Evolutionary conservation across 1,140 invertebrate genomes (phyloP).

Genomic region (Bombus sylvicola): DNA sequence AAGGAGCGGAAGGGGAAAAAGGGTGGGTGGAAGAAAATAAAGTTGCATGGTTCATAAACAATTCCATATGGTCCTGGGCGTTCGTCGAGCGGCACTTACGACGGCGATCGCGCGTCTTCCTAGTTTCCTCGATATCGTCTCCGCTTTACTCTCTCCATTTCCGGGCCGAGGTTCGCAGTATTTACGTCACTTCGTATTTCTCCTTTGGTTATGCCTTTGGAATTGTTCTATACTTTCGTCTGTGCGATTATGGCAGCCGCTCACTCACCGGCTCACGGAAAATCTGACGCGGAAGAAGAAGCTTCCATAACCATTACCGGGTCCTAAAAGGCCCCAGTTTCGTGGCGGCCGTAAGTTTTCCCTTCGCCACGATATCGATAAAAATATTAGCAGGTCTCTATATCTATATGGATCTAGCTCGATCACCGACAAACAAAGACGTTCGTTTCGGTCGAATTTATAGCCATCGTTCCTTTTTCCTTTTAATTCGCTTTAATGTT

Average conservation of each 20-base stretch:
- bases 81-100: slow-evolving; percentile 63
- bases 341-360: slow-evolving; percentile 69
- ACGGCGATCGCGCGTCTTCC: slow-evolving; percentile 64
- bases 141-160: slow-evolving; percentile 68
- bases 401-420: not conserved
- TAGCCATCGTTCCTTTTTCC: no score
- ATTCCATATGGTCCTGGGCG: slow-evolving; percentile 73
- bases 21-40: slow-evolving; percentile 61
- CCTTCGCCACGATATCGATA: slow-evolving; percentile 67
- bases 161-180: slow-evolving; percentile 59
- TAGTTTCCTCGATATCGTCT: slow-evolving; percentile 68
- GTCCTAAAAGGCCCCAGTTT: slow-evolving; percentile 69
- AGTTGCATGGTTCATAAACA: slow-evolving; percentile 72
- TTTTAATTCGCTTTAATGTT: not conserved
- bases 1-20: not conserved
- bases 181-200: slow-evolving; percentile 66
- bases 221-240: slow-evolving; percentile 67
- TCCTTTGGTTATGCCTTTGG: slow-evolving; percentile 62
- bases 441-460: not conserved
- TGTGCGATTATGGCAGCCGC: slow-evolving; percentile 60
- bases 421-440: not conserved
- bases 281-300: slow-evolving; percentile 21
- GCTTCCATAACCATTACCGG: slow-evolving; percentile 74
- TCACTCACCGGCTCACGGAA: not conserved
- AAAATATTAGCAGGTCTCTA: not conserved